Evolutionary conservation across 2,888 invertebrate species (phyloP).

Genomic region (Oconnorella tubifera): DNA sequence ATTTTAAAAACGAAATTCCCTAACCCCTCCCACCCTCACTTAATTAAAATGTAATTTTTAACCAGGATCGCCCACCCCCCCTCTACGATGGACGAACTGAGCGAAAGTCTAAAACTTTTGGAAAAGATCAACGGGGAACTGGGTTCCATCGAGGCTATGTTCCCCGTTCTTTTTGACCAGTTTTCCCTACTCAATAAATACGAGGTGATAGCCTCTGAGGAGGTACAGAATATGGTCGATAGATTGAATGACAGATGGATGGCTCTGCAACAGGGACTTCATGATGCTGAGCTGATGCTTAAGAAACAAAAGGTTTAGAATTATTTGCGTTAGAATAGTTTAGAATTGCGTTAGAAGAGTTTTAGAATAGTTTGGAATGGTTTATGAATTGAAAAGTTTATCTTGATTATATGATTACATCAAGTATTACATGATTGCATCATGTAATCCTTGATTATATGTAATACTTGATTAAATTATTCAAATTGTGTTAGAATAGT

Average conservation of each 20-base stretch:
- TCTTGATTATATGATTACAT: no score
- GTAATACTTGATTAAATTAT: no score
- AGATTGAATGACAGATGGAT: constrained; percentile 67
- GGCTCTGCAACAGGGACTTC: constrained; percentile 67
- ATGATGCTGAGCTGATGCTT: constrained; percentile 71
- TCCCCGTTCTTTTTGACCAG: constrained; percentile 73
- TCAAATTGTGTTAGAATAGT: no score
- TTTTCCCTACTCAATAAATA: constrained; percentile 66
- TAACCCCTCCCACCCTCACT: no score
- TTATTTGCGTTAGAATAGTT: neutral
- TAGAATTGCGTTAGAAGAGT: no score
- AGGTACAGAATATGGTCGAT: constrained; percentile 41
- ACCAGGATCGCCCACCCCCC: constrained; percentile 62
- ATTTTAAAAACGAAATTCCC: no score
- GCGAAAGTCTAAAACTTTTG: constrained; percentile 67
- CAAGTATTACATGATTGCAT: no score
- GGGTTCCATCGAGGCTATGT: constrained; percentile 65
- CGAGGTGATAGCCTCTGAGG: constrained; percentile 66
- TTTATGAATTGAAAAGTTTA: no score
- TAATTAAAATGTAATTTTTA: no score
- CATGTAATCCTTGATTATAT: no score
- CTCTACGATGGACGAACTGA: constrained; percentile 70
- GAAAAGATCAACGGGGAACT: constrained; percentile 68
- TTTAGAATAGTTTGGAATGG: no score
- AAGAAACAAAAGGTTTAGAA: constrained; percentile 65